Conservation (phyloP, 1,140 invertebrate species). For the Aradophagus sp. region DNA sequence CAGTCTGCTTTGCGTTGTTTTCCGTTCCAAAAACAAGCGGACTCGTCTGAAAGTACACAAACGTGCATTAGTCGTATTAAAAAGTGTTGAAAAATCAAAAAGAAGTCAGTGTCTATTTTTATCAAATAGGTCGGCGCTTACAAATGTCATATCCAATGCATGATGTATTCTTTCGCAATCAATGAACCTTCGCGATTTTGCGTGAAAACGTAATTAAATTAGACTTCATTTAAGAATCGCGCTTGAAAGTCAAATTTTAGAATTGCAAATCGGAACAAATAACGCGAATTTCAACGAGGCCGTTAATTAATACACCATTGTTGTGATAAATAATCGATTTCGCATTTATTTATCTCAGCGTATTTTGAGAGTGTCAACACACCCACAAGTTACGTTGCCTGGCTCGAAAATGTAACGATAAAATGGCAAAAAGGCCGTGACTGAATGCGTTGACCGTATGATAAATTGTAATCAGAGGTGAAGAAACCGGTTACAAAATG, state of each 20-base stretch:
- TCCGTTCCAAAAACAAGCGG: slow-evolving; percentile 60
- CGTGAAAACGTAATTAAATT: slow-evolving; percentile 5
- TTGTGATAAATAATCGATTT: slow-evolving; percentile 36
- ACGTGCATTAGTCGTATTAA: too few species aligned
- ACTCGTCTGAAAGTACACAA: slow-evolving; percentile 63
- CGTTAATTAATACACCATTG: slow-evolving; percentile 6
- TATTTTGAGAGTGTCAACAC: slow-evolving; percentile 31
- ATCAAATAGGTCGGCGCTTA: slow-evolving; percentile 12
- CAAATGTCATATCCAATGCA: slow-evolving; percentile 19
- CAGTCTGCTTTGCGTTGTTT: slow-evolving; percentile 63
- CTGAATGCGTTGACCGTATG: slow-evolving; percentile 39
- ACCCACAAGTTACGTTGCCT: slow-evolving; percentile 8
- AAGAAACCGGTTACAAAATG: slow-evolving; percentile 55
- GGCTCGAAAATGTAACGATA: slow-evolving; percentile 28
- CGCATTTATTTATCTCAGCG: slow-evolving; percentile 16
- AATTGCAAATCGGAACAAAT: slow-evolving; percentile 33
- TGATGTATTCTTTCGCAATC: slow-evolving; percentile 11
- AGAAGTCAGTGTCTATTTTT: too few species aligned
- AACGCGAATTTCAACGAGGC: slow-evolving; percentile 8
- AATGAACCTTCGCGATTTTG: slow-evolving; percentile 11
- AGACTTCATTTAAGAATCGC: background rate
- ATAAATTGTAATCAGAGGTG: slow-evolving; percentile 55
- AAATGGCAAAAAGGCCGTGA: slow-evolving; percentile 36
- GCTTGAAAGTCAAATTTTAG: slow-evolving; percentile 18
- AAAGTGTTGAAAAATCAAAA: too few species aligned